These are phyloP conservation scores for Uropsilus gracilis DNA, from an alignment of 2,113 vertebrate species.

Conservation along the genomic window DNA sequence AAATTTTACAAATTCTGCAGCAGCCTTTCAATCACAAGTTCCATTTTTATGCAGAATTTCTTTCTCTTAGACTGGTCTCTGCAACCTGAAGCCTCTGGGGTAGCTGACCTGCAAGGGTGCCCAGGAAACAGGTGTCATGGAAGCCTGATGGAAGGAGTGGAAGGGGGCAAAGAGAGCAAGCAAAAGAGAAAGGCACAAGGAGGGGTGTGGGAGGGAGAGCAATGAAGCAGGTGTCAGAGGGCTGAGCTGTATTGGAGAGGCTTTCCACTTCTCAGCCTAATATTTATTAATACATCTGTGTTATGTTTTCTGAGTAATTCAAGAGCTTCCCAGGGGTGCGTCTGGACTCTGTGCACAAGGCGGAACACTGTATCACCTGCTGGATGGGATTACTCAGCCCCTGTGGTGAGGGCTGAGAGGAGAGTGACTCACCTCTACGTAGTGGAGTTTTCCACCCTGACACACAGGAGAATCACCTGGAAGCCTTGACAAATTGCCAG, in stretches of 20 bases:
- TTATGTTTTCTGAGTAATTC: neutral
- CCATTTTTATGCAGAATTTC: neutral
- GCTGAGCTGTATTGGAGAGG: neutral
- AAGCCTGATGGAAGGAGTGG: neutral
- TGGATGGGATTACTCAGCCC: neutral
- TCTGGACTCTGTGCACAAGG: fast-evolving
- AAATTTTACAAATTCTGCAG: neutral
- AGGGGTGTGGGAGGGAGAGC: neutral
- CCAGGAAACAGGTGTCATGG: neutral
- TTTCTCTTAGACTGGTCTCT: neutral
- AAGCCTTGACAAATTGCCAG: neutral
- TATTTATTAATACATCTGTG: neutral
- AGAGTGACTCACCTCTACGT: neutral
- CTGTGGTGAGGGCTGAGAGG: neutral
- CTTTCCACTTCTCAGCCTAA: too few relatives aligned
- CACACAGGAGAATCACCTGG: neutral
- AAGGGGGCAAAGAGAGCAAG: too few relatives aligned
- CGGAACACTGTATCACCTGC: neutral
- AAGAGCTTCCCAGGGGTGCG: neutral
- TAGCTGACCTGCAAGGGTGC: neutral
- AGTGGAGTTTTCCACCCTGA: neutral
- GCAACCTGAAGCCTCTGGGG: neutral
- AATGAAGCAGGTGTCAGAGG: too few relatives aligned
- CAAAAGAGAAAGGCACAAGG: neutral
- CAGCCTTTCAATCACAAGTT: neutral